These are phyloP conservation scores for Actinopyga echinites DNA, from an alignment of 53 echinoderm and acorn worm species.

Conservation along the genomic window DNA sequence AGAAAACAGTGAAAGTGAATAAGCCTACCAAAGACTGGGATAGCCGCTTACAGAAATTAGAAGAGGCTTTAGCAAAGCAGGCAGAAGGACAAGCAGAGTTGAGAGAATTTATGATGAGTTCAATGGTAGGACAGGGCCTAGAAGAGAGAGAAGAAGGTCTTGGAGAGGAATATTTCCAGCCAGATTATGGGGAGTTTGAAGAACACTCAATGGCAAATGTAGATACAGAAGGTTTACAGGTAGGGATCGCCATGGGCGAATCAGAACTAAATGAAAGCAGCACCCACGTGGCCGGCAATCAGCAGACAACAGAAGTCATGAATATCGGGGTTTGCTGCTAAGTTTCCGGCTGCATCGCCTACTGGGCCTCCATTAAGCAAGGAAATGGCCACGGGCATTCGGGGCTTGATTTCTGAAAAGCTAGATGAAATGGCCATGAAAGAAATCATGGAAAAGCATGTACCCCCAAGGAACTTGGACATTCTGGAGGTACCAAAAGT, in stretches of 20 bases:
- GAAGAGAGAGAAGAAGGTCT: not conserved
- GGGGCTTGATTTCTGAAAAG: not conserved
- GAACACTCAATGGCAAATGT: not conserved
- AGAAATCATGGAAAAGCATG: constrained; percentile 2
- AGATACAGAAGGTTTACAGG: not conserved
- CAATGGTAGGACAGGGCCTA: too few relatives aligned
- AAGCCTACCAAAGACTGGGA: not conserved
- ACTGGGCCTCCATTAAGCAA: not conserved
- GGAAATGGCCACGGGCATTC: not conserved
- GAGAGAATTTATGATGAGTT: not conserved
- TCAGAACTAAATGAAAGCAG: not conserved
- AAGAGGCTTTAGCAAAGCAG: constrained; percentile 3
- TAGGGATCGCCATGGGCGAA: not conserved
- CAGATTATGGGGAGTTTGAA: not conserved
- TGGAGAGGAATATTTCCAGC: constrained; percentile 3
- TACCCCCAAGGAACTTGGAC: not conserved
- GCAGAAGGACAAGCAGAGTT: constrained; percentile 24
- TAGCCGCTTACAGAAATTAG: not conserved
- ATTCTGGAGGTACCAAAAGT: constrained; percentile 10
- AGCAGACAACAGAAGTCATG: not conserved
- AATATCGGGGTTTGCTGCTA: not conserved
- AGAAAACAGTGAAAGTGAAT: too few relatives aligned
- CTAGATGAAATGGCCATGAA: not conserved
- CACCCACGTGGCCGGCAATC: not conserved
- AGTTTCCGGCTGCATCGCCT: not conserved